Evolutionary conservation across 2,797 vertebrate species (phyloP), one percentile per base, ranked within the genome.

Genomic region (Siniperca undulata): DNA sequence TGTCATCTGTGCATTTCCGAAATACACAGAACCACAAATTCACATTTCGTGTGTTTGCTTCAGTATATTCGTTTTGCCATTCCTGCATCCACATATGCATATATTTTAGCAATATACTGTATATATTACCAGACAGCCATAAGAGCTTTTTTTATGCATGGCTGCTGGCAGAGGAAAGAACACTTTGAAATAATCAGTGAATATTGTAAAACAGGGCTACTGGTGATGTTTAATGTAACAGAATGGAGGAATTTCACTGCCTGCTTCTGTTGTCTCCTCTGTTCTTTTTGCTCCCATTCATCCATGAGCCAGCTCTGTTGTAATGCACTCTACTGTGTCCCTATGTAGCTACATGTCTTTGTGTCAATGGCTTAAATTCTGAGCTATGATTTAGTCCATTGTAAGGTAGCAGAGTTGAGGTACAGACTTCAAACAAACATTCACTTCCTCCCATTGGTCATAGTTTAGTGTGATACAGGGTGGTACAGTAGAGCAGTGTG

Each of bases 1-100:
- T 90, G 93, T 95, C 95, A 92, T 95, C 95, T 94, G 87, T 95
- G 94, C 96, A 92, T 92, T 90, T 93, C 86, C 91, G 91, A 93
- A 92, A 94, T 94, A 94, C 93, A 94, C 90, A 91, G 88, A 96
- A 93, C 89, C 87, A 92, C 80, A 78, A 19, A 77, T 77, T 83
- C 74, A 78, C 40, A 80, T 71, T 91, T 84, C 69, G 80, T 90
- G 88, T 91, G 90, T 95, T 85, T 86, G 91, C 93, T 90, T 95
- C 50, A 91, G 81, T 80, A 87, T 94, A 81, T 94, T 86, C 50
- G 50, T 91, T 91, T 91, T 87, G 82, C 86, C 90, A 90, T 91
- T 89, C 86, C 87, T 89, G 69, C 86, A 86, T 83, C 76, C 72
- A 84, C 72, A 82, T 79, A 79, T 82, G 76, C 72, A 84, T 82